phyloP scores from a whole-genome alignment of 2,888 invertebrate species.

The Trachelus troglodyta region DNA sequence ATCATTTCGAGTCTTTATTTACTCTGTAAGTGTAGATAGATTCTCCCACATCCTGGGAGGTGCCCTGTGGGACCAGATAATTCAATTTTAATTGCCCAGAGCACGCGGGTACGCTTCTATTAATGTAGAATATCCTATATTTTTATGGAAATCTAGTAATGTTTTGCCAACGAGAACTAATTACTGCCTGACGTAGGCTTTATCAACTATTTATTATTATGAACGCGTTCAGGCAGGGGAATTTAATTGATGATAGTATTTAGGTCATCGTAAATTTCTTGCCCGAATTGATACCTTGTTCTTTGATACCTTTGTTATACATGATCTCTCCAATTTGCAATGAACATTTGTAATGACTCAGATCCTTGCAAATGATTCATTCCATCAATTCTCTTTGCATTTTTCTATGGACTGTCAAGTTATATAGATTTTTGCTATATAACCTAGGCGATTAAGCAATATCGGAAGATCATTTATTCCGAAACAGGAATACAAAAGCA shows the following conservation, averaged over 20 bases:
- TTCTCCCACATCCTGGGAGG: slow-evolving; percentile 55
- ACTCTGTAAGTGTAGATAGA: slow-evolving; percentile 13
- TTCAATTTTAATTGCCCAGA: slow-evolving; percentile 6
- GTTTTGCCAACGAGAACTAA: background rate
- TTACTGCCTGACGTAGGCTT: background rate
- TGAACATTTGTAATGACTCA: background rate
- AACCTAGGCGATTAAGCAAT: background rate
- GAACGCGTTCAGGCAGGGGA: background rate
- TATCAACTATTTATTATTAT: background rate
- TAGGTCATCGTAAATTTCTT: background rate
- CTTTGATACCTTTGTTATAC: background rate
- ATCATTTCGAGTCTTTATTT: slow-evolving; percentile 21
- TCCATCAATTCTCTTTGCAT: background rate
- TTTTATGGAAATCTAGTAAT: slow-evolving; percentile 3
- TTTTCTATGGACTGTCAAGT: background rate
- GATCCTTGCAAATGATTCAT: slow-evolving; percentile 2
- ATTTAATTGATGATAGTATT: slow-evolving; percentile 1
- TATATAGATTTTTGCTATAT: background rate
- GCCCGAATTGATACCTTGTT: background rate
- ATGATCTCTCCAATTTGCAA: background rate
- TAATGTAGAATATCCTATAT: background rate
- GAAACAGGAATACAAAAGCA: background rate
- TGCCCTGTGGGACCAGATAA: slow-evolving; percentile 34
- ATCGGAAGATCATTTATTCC: background rate
- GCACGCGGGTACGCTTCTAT: background rate